Conservation (phyloP, 2,888 invertebrate genomes). For the Glaucopsyche alexis region DNA sequence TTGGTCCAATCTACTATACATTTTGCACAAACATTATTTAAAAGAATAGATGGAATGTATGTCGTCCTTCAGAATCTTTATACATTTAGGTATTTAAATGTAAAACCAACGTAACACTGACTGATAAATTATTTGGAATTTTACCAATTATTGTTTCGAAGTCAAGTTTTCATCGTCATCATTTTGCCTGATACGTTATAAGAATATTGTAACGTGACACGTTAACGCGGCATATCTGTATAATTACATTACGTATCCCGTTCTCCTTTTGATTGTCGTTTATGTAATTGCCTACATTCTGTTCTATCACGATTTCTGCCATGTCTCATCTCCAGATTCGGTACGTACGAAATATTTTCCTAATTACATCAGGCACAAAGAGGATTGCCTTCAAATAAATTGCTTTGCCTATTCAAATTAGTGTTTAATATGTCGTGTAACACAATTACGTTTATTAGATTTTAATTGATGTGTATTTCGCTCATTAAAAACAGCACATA, state of each 20-base stretch:
- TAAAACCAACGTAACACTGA: no score
- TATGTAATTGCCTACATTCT: constrained; percentile 71
- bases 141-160: background rate
- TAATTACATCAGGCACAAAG: constrained; percentile 59
- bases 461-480: background rate
- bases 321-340: constrained; percentile 55
- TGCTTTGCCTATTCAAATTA: constrained; percentile 33
- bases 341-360: constrained; percentile 61
- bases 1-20: no score
- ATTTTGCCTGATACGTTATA: no score
- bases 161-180: no score
- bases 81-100: no score
- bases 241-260: constrained; percentile 71
- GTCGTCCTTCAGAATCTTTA: no score
- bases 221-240: constrained; percentile 61
- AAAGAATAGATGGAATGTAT: no score
- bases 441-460: background rate
- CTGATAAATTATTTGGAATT: background rate
- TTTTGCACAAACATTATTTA: no score
- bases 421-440: background rate
- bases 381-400: constrained; percentile 48
- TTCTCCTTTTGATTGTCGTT: constrained; percentile 72
- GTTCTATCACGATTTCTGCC: constrained; percentile 54
- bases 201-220: constrained; percentile 30
- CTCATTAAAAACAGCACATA: background rate